A percentile compares a stretch with the other conserved stretches of the same genome.
Conservation (phyloP, 2,113 vertebrate genomes). For the Larimichthys crocea region DNA sequence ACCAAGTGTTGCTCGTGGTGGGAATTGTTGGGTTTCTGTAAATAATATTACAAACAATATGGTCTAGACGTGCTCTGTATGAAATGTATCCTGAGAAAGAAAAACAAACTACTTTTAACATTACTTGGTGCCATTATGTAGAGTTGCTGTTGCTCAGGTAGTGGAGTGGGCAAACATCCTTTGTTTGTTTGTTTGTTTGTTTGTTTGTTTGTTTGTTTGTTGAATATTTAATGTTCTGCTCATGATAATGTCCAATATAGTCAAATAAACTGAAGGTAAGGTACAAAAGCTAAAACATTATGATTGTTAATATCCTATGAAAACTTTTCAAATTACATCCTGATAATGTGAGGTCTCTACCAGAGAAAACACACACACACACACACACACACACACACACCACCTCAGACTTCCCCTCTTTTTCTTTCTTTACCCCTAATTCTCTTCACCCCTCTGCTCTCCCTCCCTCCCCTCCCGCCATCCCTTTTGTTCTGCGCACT, state of each 20-base stretch:
- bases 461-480: constrained; percentile 84
- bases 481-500: constrained; percentile 98
- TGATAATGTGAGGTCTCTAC: background rate
- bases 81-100: too few species aligned
- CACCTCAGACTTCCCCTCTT: constrained; percentile 43
- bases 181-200: background rate
- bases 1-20: too few species aligned
- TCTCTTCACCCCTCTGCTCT: constrained; percentile 86
- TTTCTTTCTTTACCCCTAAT: constrained; percentile 56
- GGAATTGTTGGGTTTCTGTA: too few species aligned
- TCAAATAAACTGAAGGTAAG: background rate
- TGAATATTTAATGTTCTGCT: background rate
- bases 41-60: too few species aligned
- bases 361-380: background rate
- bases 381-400: background rate
- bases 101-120: too few species aligned
- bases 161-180: background rate
- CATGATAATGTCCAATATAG: background rate
- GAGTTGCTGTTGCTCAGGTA: background rate
- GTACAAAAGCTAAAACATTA: background rate
- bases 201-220: background rate
- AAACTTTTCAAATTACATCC: background rate
- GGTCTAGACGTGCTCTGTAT: too few species aligned
- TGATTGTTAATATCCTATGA: background rate
- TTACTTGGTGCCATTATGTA: background rate